phyloP scores from a whole-genome alignment of 2,888 invertebrate genomes.

The Apotomis capreana region DNA sequence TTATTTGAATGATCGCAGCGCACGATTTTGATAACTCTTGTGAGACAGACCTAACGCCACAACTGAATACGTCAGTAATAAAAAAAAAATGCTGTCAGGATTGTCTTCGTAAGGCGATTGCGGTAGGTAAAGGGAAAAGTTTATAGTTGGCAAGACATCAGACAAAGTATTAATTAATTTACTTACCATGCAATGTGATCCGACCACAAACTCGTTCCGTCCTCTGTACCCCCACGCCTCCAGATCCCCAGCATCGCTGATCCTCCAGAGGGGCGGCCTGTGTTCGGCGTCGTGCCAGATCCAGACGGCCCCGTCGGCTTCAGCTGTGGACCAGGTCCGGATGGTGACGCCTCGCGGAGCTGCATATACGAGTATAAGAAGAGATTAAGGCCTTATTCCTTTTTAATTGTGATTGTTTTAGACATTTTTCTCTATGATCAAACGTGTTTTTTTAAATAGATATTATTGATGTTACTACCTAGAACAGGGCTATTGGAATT shows the following conservation, averaged over 20 bases:
- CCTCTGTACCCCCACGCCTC: slow-evolving; percentile 87
- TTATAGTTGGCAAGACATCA: slow-evolving; percentile 11
- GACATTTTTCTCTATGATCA: too few relatives aligned
- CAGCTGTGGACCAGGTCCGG: slow-evolving; percentile 87
- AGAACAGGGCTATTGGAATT: too few relatives aligned
- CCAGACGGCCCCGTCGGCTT: slow-evolving; percentile 89
- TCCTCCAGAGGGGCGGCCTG: slow-evolving; percentile 86
- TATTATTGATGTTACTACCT: too few relatives aligned
- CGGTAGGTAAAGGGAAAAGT: neutral
- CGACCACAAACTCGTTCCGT: slow-evolving; percentile 89
- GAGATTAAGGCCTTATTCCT: neutral
- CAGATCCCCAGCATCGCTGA: slow-evolving; percentile 83
- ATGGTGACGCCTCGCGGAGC: slow-evolving; percentile 88
- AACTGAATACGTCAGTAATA: too few relatives aligned
- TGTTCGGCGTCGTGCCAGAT: slow-evolving; percentile 92
- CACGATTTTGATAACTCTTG: too few relatives aligned
- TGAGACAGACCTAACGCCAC: too few relatives aligned
- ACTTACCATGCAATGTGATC: slow-evolving; percentile 89
- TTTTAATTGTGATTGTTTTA: too few relatives aligned
- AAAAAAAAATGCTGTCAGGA: neutral
- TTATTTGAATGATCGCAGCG: too few relatives aligned
- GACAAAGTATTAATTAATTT: neutral
- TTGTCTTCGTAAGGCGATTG: neutral
- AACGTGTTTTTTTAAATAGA: too few relatives aligned
- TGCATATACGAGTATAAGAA: slow-evolving; percentile 60